Conservation (phyloP, 2,113 vertebrate genomes). For the Irena cyanogastra region DNA sequence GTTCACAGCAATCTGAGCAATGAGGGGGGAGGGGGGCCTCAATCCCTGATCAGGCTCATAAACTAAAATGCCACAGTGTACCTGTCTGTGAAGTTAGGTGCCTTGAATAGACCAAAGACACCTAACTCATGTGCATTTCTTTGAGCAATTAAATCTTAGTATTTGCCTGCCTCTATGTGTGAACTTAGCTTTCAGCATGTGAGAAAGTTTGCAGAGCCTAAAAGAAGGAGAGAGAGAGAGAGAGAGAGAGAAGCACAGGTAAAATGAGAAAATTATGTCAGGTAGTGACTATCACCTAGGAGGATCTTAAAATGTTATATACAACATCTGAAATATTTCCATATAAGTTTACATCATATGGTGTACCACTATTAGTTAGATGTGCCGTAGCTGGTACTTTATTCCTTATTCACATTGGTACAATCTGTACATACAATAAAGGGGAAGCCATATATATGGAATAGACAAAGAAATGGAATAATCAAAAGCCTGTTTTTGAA, state of each 20-base stretch:
- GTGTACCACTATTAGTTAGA: background rate
- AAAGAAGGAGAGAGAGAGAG: background rate
- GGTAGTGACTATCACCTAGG: background rate
- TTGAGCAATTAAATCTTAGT: constrained; percentile 2
- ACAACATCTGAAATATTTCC: background rate
- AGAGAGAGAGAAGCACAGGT: background rate
- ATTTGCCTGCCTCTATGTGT: background rate
- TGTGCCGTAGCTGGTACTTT: background rate
- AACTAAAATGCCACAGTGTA: background rate
- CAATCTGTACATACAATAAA: background rate
- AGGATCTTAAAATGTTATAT: background rate
- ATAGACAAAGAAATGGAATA: background rate
- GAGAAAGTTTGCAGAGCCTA: background rate
- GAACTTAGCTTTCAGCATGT: constrained; percentile 16
- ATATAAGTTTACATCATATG: background rate
- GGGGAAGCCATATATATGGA: background rate
- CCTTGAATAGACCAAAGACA: background rate
- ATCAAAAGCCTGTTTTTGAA: background rate
- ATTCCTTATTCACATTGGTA: background rate
- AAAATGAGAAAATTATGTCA: background rate
- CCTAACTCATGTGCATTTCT: background rate
- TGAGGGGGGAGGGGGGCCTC: background rate
- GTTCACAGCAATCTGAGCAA: background rate
- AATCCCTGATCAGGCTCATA: background rate
- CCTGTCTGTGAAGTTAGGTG: background rate